Percentiles rank a stretch among this genome's conserved stretches.
phyloP scores from a whole-genome alignment of 37 sponge, comb jelly and placozoan genomes.

The Beroe forskalii region DNA sequence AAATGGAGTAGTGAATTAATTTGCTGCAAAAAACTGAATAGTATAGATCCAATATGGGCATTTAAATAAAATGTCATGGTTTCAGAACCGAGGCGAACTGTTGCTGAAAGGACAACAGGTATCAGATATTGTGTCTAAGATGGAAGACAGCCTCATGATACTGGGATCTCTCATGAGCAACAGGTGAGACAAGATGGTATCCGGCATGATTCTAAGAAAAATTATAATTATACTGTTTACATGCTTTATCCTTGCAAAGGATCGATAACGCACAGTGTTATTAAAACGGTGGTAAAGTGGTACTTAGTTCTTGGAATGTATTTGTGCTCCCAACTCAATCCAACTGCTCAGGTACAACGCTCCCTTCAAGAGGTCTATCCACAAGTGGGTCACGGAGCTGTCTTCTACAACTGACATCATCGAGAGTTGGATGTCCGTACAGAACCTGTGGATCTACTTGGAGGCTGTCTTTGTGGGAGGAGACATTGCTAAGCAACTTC shows the following conservation, averaged over 20 bases:
- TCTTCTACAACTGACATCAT: conserved; percentile 94
- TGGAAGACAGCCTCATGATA: conserved; percentile 99
- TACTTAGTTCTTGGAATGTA: no score
- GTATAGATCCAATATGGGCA: no score
- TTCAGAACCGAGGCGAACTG: conserved; percentile 88
- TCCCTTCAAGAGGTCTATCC: conserved; percentile 97
- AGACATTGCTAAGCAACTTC: conserved; percentile 99
- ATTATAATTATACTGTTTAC: no score
- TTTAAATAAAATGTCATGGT: no score
- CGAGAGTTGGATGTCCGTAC: conserved; percentile 96
- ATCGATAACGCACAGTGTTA: no score
- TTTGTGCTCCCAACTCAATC: no score
- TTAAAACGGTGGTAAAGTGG: no score
- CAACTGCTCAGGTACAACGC: conserved; percentile 81
- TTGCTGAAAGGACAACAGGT: conserved; percentile 95
- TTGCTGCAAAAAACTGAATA: no score
- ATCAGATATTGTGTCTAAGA: conserved; percentile 83
- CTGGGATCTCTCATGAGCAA: conserved; percentile 98
- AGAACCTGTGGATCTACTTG: conserved; percentile 99
- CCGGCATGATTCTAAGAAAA: no score
- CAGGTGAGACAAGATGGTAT: conserved; percentile 70
- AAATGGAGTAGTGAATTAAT: no score
- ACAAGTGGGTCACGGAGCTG: conserved; percentile 93
- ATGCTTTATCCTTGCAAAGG: no score
- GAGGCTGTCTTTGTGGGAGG: conserved; percentile 99